Evolutionary conservation across 2,888 invertebrate genomes (phyloP), one percentile per base, ranked within the genome.

Genomic region (Patella ulyssiponensis): DNA sequence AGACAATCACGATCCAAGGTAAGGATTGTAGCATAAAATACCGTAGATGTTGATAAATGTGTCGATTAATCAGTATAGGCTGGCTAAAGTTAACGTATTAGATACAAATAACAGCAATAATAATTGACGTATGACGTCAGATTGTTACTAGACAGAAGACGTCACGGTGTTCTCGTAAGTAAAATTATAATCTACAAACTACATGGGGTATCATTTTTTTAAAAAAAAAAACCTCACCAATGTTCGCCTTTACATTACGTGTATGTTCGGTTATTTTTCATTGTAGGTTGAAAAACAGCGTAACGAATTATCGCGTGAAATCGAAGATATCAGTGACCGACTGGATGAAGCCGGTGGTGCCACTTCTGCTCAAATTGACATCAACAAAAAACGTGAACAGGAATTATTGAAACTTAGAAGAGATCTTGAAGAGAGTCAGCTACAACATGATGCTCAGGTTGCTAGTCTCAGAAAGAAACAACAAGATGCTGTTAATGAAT

Each of bases 311-410:
- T 97, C 98, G 83, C 95, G 97, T 69, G 98, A 99, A 93, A 94
- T 98, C 84, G 98, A 98, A 90, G 97, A 98, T 56, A 80, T 90
- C 69, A 76, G 79, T 58, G 89, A 90, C 75, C 83, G 86, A 74
- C 81, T 89, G 87, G 98, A 99, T 92, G 98, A 99, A 93, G 98
- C 98, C 91, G 98, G 98, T 92, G 99, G 99, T 92, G 98, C 98
- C 90, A 99, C 98, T 88, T 96, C 97, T 76, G 98, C 98, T 87
- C 98, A 98, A 88, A 90, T 92, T 81, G 88, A 74, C 2, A 20
- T 74, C 80, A 74, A 99, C 99, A 95, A 98, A 99, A 94, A 96
- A 99, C 87, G 64, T 64, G 64, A 64, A 64, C 64, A 64, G 14
- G 64, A 64, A 23, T n/a, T 64, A 20, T 20, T 64, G 64, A 64